phyloP scores from a whole-genome alignment of 2,888 invertebrate genomes.

The Hirtodrosophila confusa region DNA sequence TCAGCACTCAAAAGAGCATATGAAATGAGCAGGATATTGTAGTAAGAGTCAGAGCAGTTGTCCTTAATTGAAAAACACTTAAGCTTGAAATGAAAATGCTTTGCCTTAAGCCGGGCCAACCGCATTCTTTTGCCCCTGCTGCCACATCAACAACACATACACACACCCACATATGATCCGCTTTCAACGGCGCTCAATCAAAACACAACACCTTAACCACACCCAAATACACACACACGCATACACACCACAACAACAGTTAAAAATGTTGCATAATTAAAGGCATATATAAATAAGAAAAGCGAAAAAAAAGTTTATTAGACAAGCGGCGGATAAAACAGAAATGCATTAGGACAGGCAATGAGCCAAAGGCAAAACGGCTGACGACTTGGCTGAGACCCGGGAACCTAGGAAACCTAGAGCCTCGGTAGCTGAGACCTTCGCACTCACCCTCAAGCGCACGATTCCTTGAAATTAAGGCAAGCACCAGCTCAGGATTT shows the following conservation, averaged over 20 bases:
- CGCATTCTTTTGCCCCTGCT: constrained; percentile 36
- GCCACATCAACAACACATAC: constrained; percentile 3
- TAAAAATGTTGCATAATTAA: constrained; percentile 73
- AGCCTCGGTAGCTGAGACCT: constrained; percentile 6
- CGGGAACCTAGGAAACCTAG: background rate
- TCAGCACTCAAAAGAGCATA: constrained; percentile 57
- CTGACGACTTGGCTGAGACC: constrained; percentile 52
- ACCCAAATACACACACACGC: constrained; percentile 15
- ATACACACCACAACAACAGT: constrained; percentile 20
- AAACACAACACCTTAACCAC: constrained; percentile 32
- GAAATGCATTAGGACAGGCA: constrained; percentile 44
- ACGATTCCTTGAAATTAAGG: constrained; percentile 93
- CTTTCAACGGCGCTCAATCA: constrained; percentile 61
- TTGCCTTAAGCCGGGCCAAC: constrained; percentile 50
- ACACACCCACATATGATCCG: constrained; percentile 13
- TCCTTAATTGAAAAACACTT: constrained; percentile 72
- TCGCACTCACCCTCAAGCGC: constrained; percentile 91
- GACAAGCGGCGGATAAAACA: constrained; percentile 8
- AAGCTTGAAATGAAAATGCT: constrained; percentile 43
- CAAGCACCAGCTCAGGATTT: constrained; percentile 93
- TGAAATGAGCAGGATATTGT: constrained; percentile 53
- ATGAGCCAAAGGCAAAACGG: constrained; percentile 43
- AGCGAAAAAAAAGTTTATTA: constrained; percentile 14
- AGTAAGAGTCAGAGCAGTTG: constrained; percentile 28
- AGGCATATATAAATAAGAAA: constrained; percentile 52